Conservation (phyloP, 2,888 invertebrate species). For the Caenorhabditis becei region DNA sequence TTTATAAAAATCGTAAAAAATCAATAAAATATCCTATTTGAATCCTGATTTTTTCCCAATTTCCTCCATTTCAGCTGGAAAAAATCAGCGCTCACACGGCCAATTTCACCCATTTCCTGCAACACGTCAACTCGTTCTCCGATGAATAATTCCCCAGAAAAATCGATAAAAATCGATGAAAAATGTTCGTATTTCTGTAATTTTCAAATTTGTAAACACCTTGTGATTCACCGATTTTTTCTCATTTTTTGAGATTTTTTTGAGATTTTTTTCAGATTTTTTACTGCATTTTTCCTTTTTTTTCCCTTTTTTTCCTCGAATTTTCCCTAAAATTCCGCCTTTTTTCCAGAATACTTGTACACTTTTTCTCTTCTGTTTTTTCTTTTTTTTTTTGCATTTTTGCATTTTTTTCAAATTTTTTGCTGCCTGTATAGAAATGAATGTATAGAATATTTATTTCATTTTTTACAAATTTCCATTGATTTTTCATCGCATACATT, state of each 20-base stretch:
- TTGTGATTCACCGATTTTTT: background rate
- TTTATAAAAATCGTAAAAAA: background rate
- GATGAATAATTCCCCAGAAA: constrained; percentile 25
- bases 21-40: too few relatives aligned
- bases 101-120: constrained; percentile 43
- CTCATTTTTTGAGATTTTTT: background rate
- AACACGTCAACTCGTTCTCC: constrained; percentile 49
- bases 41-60: background rate
- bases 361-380: constrained; percentile 1
- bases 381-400: constrained; percentile 6
- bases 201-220: background rate
- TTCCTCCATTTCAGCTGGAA: constrained; percentile 44
- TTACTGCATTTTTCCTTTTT: constrained; percentile 9
- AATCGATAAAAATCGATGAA: too few relatives aligned
- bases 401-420: constrained; percentile 6
- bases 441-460: background rate
- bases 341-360: too few relatives aligned
- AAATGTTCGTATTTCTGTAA: too few relatives aligned
- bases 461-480: background rate
- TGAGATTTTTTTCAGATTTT: background rate
- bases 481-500: constrained; percentile 43
- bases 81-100: constrained; percentile 29
- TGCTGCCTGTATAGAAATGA: background rate
- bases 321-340: constrained; percentile 5
- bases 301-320: too few relatives aligned